Percentiles rank a stretch among this genome's conserved stretches.
phyloP scores from a whole-genome alignment of 92 coral and sea anemone species.

The Anthopleura xanthogrammica region DNA sequence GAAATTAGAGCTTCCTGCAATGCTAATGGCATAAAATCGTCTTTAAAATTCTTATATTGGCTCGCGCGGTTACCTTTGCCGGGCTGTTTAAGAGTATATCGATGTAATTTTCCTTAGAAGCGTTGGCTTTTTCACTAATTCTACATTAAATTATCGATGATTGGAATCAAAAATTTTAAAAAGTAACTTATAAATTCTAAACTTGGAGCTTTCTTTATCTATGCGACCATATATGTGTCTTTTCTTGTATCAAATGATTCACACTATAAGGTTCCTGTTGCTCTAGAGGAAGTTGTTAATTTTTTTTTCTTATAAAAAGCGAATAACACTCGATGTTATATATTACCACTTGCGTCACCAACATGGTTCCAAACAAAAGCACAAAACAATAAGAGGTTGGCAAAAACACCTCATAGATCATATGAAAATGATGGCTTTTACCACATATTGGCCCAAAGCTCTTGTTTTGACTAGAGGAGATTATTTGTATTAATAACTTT shows the following conservation, averaged over 20 bases:
- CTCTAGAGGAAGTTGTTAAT: background rate
- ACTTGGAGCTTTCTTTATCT: background rate
- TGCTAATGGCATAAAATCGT: background rate
- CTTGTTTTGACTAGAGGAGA: background rate
- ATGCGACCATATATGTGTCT: background rate
- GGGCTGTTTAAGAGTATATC: no score
- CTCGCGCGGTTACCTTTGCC: no score
- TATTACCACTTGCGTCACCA: background rate
- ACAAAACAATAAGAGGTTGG: background rate
- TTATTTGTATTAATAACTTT: background rate
- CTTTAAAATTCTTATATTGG: no score
- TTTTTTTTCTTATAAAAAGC: background rate
- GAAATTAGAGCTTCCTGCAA: background rate
- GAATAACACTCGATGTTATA: background rate
- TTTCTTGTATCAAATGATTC: background rate
- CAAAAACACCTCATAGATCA: background rate
- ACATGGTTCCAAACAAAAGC: background rate
- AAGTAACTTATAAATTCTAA: no score
- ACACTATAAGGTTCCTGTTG: background rate
- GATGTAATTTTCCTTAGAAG: no score
- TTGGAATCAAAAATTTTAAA: no score
- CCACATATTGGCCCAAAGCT: background rate
- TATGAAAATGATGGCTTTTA: background rate
- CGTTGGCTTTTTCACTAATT: no score
- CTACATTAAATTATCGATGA: no score